These are phyloP conservation scores for Leptinotarsa lineolata DNA, from an alignment of 1,140 invertebrate genomes.

Conservation along the genomic window DNA sequence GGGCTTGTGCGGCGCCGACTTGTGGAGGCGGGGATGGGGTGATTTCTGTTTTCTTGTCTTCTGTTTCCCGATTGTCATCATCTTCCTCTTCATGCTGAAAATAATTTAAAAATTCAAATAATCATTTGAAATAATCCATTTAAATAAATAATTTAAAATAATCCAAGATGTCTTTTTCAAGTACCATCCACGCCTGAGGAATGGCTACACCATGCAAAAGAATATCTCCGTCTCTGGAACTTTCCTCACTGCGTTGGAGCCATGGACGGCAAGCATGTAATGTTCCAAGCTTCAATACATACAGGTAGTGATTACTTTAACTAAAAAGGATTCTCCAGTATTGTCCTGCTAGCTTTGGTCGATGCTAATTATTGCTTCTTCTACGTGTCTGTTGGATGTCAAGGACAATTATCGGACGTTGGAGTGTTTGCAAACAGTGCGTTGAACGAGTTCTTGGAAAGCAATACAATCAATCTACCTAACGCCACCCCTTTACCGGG, in stretches of 20 bases:
- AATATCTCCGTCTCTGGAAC: not conserved
- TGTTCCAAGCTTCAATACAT: no score
- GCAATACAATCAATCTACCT: not conserved
- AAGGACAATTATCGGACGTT: not conserved
- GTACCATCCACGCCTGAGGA: slow-evolving; percentile 1
- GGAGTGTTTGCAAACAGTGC: not conserved
- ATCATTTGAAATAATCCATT: not conserved
- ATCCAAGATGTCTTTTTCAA: not conserved
- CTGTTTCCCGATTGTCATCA: not conserved
- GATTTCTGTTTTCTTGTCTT: not conserved
- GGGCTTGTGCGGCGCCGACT: not conserved
- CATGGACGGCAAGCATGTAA: no score
- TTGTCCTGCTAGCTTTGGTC: no score
- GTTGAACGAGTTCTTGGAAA: not conserved
- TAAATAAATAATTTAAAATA: not conserved
- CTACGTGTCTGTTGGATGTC: slow-evolving; percentile 11
- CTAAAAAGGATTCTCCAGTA: no score
- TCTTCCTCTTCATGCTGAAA: slow-evolving; percentile 1
- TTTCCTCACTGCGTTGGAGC: no score
- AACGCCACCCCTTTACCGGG: not conserved
- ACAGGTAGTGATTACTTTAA: no score
- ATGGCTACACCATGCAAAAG: not conserved
- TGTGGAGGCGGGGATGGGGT: not conserved
- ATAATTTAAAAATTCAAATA: not conserved
- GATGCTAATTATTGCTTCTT: not conserved